A percentile compares a stretch with the other conserved stretches of the same genome.
Conservation (phyloP, 2,113 vertebrate genomes). For the Paralichthys olivaceus region DNA sequence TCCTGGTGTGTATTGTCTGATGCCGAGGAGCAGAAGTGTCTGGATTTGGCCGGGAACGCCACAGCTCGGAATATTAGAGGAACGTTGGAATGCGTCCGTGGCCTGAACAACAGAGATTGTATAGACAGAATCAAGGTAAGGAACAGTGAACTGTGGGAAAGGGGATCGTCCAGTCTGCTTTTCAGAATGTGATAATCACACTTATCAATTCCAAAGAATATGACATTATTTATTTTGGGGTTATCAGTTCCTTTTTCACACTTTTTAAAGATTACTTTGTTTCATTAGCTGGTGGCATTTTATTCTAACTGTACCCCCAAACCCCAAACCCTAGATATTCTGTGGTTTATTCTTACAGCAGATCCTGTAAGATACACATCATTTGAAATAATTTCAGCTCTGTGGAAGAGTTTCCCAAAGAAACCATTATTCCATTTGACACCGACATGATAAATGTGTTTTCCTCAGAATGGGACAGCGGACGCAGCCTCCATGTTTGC, state of each 20-base stretch:
- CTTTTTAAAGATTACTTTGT: too few species aligned
- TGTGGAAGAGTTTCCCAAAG: too few species aligned
- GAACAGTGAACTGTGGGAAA: not conserved
- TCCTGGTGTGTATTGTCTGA: constrained; percentile 82
- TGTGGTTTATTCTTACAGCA: too few species aligned
- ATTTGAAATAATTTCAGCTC: too few species aligned
- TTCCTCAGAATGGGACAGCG: constrained; percentile 82
- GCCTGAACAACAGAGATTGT: constrained; percentile 78
- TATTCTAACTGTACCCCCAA: too few species aligned
- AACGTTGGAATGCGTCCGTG: constrained; percentile 77
- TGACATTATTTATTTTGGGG: too few species aligned
- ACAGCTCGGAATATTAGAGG: constrained; percentile 77
- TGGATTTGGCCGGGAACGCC: constrained; percentile 80
- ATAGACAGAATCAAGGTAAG: constrained; percentile 84
- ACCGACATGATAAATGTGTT: not conserved
- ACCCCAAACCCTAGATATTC: too few species aligned
- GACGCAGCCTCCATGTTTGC: constrained; percentile 83
- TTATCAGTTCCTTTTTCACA: too few species aligned
- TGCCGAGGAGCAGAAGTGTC: constrained; percentile 83
- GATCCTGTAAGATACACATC: too few species aligned
- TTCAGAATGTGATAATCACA: not conserved
- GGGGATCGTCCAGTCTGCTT: not conserved
- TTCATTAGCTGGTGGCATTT: too few species aligned
- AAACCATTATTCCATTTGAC: not conserved
- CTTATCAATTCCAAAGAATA: too few species aligned